Evolutionary conservation across 2,888 invertebrate genomes (phyloP), one percentile per base, ranked within the genome.

Genomic region (Trilocha varians): DNA sequence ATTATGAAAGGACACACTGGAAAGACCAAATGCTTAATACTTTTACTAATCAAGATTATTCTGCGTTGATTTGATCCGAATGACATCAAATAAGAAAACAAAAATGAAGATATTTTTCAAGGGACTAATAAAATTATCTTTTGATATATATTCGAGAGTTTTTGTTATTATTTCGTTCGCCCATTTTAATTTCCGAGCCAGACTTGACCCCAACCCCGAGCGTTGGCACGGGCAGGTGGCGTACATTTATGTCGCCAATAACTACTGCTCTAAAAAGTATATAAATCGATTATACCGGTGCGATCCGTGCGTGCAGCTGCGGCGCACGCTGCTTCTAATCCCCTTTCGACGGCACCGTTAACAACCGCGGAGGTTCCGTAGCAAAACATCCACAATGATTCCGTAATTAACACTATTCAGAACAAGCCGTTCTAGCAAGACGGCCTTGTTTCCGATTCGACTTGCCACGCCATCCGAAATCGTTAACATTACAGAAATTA

Each of bases 371-470:
- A 67, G 65, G 58, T 62, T 70, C 70, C 69, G 66, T 70, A 55
- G 62, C 63, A 68, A 70, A 73, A 63, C 51, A 57, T 57, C 62
- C 50, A 66, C 66, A 66, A 69, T 63, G 62, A 65, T 71, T 73
- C 69, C 60, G 67, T 74, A 80, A 82, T 83, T 79, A 78, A 78
- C 61, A 69, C 66, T 64, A 74, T 71, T 69, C 74, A 57, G 68
- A 69, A 66, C 75, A 75, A 72, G 68, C 66, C 70, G 64, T 59
- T 70, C 65, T 69, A 60, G 64, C 66, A 67, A 62, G 57, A 63
- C 70, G 76, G 72, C 77, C 80, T 80, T 80, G 79, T 83, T 83
- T 83, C 60, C 65, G 62, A 80, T 83, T 79, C 65, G 78, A 58
- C 50, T 60, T 70, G 75, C 71, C 69, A 59, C 59, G 65, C 63